Conservation (phyloP, 1,140 invertebrate genomes). For the Aphis gossypii region DNA sequence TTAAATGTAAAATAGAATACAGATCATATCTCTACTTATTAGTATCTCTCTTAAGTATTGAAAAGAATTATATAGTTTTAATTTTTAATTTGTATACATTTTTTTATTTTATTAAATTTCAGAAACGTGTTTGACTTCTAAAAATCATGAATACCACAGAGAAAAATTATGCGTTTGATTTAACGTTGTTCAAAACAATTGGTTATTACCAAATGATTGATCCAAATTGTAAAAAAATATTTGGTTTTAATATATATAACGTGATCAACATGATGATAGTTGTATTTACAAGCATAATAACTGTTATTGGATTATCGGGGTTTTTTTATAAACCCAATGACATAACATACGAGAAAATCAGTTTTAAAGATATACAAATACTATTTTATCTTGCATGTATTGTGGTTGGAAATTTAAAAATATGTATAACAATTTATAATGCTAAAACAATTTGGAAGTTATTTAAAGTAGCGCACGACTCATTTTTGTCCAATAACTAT, state of each 20-base stretch:
- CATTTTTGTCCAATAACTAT: not conserved
- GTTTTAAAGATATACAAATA: not conserved
- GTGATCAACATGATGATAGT: not conserved
- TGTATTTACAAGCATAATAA: not conserved
- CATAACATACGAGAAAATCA: not conserved
- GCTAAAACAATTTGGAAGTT: not conserved
- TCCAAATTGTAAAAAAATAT: constrained; percentile 7
- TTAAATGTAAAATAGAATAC: not conserved
- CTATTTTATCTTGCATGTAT: not conserved
- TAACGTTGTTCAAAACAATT: not conserved
- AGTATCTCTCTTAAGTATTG: too few relatives aligned
- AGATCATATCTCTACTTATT: not conserved
- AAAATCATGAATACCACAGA: not conserved
- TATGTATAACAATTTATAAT: not conserved
- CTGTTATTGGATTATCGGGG: not conserved
- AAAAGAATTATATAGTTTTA: not conserved
- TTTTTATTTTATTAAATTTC: not conserved
- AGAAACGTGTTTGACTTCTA: not conserved
- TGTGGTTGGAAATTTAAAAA: not conserved
- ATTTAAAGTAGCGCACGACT: constrained; percentile 17
- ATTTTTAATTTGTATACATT: not conserved
- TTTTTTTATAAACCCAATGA: not conserved
- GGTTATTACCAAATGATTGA: constrained; percentile 18
- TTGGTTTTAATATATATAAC: constrained; percentile 9
- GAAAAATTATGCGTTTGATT: not conserved